Evolutionary conservation across 1,140 invertebrate genomes (phyloP).

Genomic region (Harlomillsia oculata): DNA sequence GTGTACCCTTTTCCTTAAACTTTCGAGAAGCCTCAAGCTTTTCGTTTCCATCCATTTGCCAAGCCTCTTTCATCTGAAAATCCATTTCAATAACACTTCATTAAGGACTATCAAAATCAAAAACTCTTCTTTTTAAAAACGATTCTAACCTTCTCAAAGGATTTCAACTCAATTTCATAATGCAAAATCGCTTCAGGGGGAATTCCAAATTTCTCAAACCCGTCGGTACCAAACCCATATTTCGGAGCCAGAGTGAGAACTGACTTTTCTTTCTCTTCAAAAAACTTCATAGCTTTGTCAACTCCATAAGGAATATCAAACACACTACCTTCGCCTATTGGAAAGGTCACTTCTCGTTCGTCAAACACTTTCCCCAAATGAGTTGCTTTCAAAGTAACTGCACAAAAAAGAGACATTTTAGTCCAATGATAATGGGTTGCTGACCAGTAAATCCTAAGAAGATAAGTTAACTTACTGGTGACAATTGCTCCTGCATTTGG

Average conservation of each 20-base stretch:
- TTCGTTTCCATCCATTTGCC: slow-evolving; percentile 66
- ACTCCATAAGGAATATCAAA: slow-evolving; percentile 66
- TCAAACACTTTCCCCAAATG: slow-evolving; percentile 59
- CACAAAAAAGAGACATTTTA: slow-evolving; percentile 22
- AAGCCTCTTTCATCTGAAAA: slow-evolving; percentile 57
- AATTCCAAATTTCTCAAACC: slow-evolving; percentile 61
- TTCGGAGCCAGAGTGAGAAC: slow-evolving; percentile 61
- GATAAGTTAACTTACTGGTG: slow-evolving; percentile 53
- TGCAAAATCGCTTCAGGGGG: slow-evolving; percentile 67
- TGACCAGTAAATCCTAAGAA: background rate
- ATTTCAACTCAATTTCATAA: slow-evolving; percentile 69
- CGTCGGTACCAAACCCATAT: slow-evolving; percentile 69
- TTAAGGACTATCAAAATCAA: background rate
- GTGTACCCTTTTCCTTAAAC: slow-evolving; percentile 82
- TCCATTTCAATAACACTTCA: background rate
- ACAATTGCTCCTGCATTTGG: slow-evolving; percentile 73
- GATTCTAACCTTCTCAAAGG: slow-evolving; percentile 64
- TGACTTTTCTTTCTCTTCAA: slow-evolving; percentile 72
- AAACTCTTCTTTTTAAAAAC: background rate
- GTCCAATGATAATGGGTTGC: background rate
- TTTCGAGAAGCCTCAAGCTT: slow-evolving; percentile 70
- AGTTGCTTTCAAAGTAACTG: slow-evolving; percentile 69
- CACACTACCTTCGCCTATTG: slow-evolving; percentile 74
- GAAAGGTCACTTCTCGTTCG: slow-evolving; percentile 67
- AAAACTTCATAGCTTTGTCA: slow-evolving; percentile 72